Evolutionary conservation across 2,888 invertebrate genomes (phyloP).

Genomic region (Rhagonycha fulva): DNA sequence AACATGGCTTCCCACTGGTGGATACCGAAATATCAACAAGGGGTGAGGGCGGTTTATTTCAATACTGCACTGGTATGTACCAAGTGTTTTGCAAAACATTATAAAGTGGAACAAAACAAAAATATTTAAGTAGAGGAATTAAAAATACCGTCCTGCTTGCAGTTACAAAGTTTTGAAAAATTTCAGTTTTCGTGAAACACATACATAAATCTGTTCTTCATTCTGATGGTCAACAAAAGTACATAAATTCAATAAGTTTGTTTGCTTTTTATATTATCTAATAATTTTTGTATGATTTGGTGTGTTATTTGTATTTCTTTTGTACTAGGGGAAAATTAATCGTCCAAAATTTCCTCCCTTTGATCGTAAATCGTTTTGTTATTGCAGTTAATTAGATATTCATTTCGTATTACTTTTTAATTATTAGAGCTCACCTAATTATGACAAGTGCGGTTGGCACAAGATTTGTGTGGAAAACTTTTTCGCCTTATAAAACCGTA

Average conservation of each 20-base stretch:
- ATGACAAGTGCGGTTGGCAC: not conserved
- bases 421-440: not conserved
- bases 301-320: not conserved
- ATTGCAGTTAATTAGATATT: not conserved
- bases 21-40: conserved; percentile 38
- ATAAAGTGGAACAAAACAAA: conserved; percentile 3
- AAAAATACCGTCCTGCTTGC: not conserved
- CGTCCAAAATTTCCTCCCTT: not conserved
- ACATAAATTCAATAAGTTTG: not conserved
- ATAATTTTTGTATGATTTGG: not conserved
- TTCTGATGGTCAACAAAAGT: not conserved
- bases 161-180: too few relatives aligned
- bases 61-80: conserved; percentile 17
- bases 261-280: not conserved
- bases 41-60: conserved; percentile 24
- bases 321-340: not conserved
- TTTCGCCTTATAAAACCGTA: not conserved
- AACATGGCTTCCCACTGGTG: conserved; percentile 42
- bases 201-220: not conserved
- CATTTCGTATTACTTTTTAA: not conserved
- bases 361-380: not conserved
- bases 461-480: not conserved
- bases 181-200: not conserved
- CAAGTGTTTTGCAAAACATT: conserved; percentile 11
- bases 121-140: not conserved